Percentiles rank a stretch among this genome's conserved stretches.
These are phyloP conservation scores for Scaptomyza polygonia DNA, from an alignment of 2,888 invertebrate species.

Conservation along the genomic window DNA sequence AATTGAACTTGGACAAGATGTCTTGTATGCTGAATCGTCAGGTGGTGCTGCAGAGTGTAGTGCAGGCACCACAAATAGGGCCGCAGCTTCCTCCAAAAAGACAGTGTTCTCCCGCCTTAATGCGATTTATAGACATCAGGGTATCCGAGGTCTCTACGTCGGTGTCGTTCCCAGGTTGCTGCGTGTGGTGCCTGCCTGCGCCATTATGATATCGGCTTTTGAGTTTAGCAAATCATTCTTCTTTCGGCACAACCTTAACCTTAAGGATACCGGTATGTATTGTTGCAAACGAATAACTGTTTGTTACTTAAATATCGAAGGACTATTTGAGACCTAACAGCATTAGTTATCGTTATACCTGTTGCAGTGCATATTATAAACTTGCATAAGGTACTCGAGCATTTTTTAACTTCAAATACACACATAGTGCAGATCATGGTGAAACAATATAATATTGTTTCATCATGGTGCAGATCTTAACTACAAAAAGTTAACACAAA, in stretches of 20 bases:
- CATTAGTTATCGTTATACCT: not conserved
- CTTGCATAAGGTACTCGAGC: no score
- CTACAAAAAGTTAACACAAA: no score
- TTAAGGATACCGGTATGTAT: conserved; percentile 55
- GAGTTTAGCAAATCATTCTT: conserved; percentile 73
- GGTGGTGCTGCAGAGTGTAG: not conserved
- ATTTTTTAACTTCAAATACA: no score
- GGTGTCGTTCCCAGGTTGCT: conserved; percentile 64
- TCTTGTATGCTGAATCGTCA: conserved; percentile 40
- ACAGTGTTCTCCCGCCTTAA: conserved; percentile 51
- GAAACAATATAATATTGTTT: no score
- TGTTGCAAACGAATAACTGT: not conserved
- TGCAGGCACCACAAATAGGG: not conserved
- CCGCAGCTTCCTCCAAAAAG: not conserved
- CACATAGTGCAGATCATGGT: no score
- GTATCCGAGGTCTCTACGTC: conserved; percentile 56
- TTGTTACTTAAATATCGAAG: not conserved
- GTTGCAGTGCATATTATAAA: not conserved
- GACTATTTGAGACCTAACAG: not conserved
- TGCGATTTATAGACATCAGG: conserved; percentile 55
- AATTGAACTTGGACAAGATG: conserved; percentile 67
- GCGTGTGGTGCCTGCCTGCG: conserved; percentile 71
- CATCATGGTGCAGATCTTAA: no score
- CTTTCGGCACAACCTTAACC: conserved; percentile 57
- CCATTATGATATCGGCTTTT: conserved; percentile 71